Base-by-base conservation (phyloP, 2,797 vertebrate species). In the Australoheros facetus region DNA sequence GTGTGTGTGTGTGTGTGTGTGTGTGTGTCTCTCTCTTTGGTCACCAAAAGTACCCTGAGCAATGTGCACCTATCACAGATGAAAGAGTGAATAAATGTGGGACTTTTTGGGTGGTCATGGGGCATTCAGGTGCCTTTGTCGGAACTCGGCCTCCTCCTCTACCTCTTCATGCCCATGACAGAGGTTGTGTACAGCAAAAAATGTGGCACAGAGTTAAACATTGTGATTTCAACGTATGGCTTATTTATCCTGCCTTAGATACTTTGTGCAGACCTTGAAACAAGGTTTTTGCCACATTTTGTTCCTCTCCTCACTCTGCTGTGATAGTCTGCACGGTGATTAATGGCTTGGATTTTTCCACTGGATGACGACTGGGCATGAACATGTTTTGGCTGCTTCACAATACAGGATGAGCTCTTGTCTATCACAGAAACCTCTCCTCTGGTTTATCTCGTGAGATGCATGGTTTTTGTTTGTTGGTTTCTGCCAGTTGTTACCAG, bases 311-410 rank as follows among this genome's bases (percentile, higher is more conserved):
- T 76, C 28, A 4, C 28, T 56, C 58, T 23, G 23, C 57, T 77
- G 34, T 72, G 56, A 72, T 66, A 56, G 81, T 60, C 48, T 54
- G 14, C 32, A n/a, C 71, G 57, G 79, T 90, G 88, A 91, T 89
- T 89, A 89, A 92, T 90, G 58, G 60, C 60, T 57, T 80, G 76
- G 62, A 81, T 89, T 89, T 92, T 91, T 88, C 91, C 88, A 77
- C 83, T 80, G 78, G 73, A 83, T 84, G 83, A 83, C 84, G 83
- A 83, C 77, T 87, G 85, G 78, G 85, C 83, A 87, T 76, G 80
- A 83, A 87, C 85, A 86, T 88, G 87, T 87, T 82, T 79, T 83
- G 82, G 83, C 84, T 89, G 71, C 79, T 85, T 62, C 54, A 57
- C 82, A 81, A 79, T 82, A 79, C 64, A 56, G 70, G 79, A 87